Evolutionary conservation across 2,797 vertebrate species (phyloP).

Genomic region (Acrossocheilus wenchowensis): DNA sequence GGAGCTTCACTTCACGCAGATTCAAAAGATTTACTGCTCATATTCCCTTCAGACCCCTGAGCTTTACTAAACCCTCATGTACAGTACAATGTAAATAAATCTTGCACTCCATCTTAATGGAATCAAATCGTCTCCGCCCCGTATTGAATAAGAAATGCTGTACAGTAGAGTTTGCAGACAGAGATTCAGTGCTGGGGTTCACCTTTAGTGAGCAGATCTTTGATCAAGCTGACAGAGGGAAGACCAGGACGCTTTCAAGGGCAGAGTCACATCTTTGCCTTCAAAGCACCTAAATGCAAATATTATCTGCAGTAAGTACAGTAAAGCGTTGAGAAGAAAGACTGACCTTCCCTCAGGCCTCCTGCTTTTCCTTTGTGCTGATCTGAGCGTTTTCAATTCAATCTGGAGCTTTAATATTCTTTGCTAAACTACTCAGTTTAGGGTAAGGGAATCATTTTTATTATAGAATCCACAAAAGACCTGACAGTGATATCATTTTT

Average conservation of each 20-base stretch:
- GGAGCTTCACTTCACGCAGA: not conserved
- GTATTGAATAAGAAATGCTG: not conserved
- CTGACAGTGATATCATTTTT: not conserved
- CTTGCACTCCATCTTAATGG: not conserved
- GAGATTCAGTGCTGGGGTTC: not conserved
- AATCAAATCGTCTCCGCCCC: not conserved
- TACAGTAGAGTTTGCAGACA: not conserved
- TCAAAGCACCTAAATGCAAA: not conserved
- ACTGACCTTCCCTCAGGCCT: not conserved
- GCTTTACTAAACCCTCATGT: not conserved
- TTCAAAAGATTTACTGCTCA: slow-evolving; percentile 19
- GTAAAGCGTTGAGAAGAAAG: not conserved
- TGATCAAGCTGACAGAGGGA: not conserved
- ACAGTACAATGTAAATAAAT: slow-evolving; percentile 13
- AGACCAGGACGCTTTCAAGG: not conserved
- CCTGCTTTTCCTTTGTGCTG: not conserved
- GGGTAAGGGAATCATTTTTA: too few relatives aligned
- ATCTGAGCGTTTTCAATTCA: not conserved
- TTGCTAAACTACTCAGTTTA: not conserved
- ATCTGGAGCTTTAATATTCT: not conserved
- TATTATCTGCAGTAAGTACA: not conserved
- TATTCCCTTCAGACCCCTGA: slow-evolving; percentile 2
- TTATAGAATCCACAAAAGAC: too few relatives aligned
- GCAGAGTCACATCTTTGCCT: not conserved
- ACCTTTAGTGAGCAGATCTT: not conserved